Base-by-base conservation (phyloP, 1,140 invertebrate genomes). In the Microplitis mediator region DNA sequence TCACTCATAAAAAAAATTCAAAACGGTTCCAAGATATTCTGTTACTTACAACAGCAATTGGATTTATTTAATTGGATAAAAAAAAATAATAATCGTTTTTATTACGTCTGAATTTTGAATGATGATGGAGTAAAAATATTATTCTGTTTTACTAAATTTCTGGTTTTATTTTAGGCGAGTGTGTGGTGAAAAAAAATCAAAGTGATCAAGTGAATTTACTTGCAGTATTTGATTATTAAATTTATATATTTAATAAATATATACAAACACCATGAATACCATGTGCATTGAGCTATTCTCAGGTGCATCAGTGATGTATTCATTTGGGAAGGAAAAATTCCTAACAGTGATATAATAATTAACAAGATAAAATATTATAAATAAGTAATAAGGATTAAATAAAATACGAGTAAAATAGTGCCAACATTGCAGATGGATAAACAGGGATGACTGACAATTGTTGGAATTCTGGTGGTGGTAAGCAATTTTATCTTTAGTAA, bases 371-470 rank as follows among this genome's bases (percentile, higher is more conserved):
- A 60, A 31, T 5, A 36, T 54, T 32, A 23, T 51, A 52, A 14
- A 64, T 45, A 31, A 61, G 16, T 45, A 60, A 11, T 34, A 64
- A 16, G 70, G 34, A 51, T 52, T 51, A 8, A 65, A 50, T 1
- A 32, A 50, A 64, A 69, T 66, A 70, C 61, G 32, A 79, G 79
- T 80, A 82, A 84, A 82, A 84, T 78, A 84, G 85, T 84, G 84
- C 80, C 83, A 84, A 86, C 74, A 78, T 82, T 81, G 77, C 85
- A 83, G 82, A 87, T 87, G 86, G 85, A 87, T 85, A 85, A 85
- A 85, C 86, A 88, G 88, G 88, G 87, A 90, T 90, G 89, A 89
- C 88, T 88, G 89, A 90, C 86, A 90, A 90, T 86, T 87, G 88
- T 82, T 90, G 89, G 88, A 90, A 87, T 78, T 88, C 89, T 86